phyloP scores from a whole-genome alignment of 2,888 invertebrate genomes.

The Oxycera nigricornis region DNA sequence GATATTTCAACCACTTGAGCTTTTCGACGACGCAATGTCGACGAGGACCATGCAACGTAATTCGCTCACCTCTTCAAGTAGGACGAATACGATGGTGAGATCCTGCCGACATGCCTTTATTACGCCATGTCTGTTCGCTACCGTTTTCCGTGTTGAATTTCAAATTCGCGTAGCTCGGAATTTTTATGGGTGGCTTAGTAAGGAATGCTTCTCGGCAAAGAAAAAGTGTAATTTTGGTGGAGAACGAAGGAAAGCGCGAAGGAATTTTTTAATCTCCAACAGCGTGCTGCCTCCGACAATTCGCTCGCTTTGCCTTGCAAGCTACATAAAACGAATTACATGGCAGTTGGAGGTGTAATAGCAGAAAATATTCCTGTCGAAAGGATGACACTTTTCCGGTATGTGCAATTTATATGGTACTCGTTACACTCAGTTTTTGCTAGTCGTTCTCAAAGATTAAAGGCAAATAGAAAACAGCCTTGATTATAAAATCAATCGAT shows the following conservation, averaged over 20 bases:
- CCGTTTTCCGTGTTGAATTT: neutral
- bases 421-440: too few relatives aligned
- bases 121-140: neutral
- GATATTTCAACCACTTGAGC: neutral
- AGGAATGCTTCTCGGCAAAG: neutral
- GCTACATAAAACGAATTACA: neutral
- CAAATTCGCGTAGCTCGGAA: neutral
- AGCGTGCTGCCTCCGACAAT: neutral
- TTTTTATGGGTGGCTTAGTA: too few relatives aligned
- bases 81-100: neutral
- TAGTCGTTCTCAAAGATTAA: too few relatives aligned
- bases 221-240: neutral
- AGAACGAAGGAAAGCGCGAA: neutral
- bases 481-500: too few relatives aligned
- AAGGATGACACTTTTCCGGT: too few relatives aligned
- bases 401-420: too few relatives aligned
- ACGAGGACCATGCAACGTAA: neutral
- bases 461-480: too few relatives aligned
- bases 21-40: neutral
- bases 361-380: too few relatives aligned
- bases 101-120: neutral
- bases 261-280: neutral
- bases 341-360: constrained; percentile 5
- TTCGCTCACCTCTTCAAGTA: too few relatives aligned
- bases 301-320: neutral